Conservation (phyloP, 2,888 invertebrate genomes). For the Dryobota labecula region DNA sequence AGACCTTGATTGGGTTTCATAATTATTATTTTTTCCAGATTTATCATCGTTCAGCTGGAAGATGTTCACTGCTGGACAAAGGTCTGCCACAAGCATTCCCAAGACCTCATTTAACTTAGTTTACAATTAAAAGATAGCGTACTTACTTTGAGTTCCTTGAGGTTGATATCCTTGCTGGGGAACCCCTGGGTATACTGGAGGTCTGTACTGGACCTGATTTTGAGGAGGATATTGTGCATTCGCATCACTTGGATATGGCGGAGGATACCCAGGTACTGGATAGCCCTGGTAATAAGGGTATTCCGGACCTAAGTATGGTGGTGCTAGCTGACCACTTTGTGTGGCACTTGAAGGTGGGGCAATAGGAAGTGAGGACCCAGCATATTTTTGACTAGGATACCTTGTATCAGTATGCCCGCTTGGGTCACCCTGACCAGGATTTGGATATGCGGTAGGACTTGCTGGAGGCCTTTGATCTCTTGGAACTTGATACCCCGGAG, state of each 20-base stretch:
- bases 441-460: conserved; percentile 16
- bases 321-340: conserved; percentile 13
- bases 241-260: conserved; percentile 1
- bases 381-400: conserved; percentile 21
- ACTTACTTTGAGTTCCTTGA: conserved; percentile 41
- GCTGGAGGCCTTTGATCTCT: conserved; percentile 21
- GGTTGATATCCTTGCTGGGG: conserved; percentile 31
- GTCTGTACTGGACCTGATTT: conserved; percentile 16
- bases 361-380: background rate
- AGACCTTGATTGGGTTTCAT: too few species aligned
- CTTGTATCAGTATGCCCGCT: conserved; percentile 21
- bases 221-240: conserved; percentile 37
- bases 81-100: background rate
- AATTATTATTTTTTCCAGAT: too few species aligned
- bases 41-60: background rate
- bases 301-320: background rate
- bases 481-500: conserved; percentile 15
- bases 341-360: background rate
- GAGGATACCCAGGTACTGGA: conserved; percentile 26
- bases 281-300: conserved; percentile 38
- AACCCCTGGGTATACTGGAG: conserved; percentile 48
- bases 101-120: background rate
- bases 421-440: background rate
- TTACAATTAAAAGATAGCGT: background rate
- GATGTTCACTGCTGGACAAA: background rate